Evolutionary conservation across 2,113 vertebrate genomes (phyloP), one percentile per base, ranked within the genome.

Genomic region (Pampusana beccarii): DNA sequence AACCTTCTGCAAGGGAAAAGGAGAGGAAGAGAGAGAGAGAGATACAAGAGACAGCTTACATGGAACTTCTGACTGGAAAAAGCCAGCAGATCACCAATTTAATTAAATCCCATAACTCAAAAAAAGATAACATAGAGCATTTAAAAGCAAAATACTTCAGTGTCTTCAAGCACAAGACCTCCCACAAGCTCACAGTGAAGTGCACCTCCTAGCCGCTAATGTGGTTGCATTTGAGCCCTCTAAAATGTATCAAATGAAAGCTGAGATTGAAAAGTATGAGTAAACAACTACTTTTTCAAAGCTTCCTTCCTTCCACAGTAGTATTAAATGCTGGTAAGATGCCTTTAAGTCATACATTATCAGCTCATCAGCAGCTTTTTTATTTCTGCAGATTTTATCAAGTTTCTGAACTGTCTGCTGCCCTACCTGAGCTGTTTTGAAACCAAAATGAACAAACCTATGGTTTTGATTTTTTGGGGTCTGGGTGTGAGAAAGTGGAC

Each of bases 141-240:
- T 97, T 97, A 91, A 97, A 96, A 92, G 60, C 65, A 81, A 80
- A 96, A 92, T 80, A 93, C 90, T 79, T 66, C 57, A 80, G 62
- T 72, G 46, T 94, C 95, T 96, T 89, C 65, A 90, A 95, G 83
- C 61, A 48, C 84, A 92, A 62, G 66, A 81, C 92, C 95, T 84
- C 61, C 53, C 71, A 93, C 88, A 95, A 90, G 44, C 58, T 93
- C 77, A 56, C 46, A n/a, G 83, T 0, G 2, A 83, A 94, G 57
- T 31, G 24, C 46, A 42, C 23, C 88, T 92, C 51, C 42, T 80
- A 73, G 51, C 61, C 7, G 3, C 56, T 73, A 65, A 87, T 69
- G 40, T 61, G 16, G 29, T 58, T 61, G 16, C 34, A 40, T 85
- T 75, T 86, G 36, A 85, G 60, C 54, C 69, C 81, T 80, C 31